A percentile compares a stretch with the other conserved stretches of the same genome.
Conservation (phyloP, 2,888 invertebrate genomes). For the Pherbina coryleti region DNA sequence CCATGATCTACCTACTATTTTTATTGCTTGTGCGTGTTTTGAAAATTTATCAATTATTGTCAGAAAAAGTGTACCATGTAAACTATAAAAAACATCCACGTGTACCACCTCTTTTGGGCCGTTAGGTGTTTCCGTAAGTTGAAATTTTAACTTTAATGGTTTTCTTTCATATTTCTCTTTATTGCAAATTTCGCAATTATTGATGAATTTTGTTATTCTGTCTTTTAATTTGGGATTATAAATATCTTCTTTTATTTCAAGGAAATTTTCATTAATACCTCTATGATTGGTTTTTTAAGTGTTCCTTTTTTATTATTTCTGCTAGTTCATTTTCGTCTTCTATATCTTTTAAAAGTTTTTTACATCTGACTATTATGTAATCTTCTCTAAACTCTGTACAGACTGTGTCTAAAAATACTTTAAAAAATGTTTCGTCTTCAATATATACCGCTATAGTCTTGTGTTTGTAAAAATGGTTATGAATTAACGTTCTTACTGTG, state of each 20-base stretch:
- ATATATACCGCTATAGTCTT: too few relatives aligned
- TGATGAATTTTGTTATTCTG: constrained; percentile 47
- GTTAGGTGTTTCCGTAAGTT: neutral
- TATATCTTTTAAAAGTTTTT: neutral
- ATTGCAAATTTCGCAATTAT: constrained; percentile 46
- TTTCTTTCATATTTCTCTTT: constrained; percentile 43
- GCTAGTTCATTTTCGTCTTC: constrained; percentile 40
- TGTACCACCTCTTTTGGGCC: constrained; percentile 19
- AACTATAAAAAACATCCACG: constrained; percentile 27
- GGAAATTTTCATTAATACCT: constrained; percentile 38
- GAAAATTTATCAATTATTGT: constrained; percentile 31
- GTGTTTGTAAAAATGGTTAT: constrained; percentile 28
- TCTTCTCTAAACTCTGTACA: neutral
- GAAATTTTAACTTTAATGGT: constrained; percentile 29
- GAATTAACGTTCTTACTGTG: constrained; percentile 8
- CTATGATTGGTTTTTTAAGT: neutral
- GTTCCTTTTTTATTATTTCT: constrained; percentile 8
- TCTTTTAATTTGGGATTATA: constrained; percentile 41
- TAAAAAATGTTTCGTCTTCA: neutral
- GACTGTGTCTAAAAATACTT: neutral
- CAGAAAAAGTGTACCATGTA: constrained; percentile 9
- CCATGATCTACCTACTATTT: constrained; percentile 23
- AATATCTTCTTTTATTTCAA: neutral
- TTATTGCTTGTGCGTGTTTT: constrained; percentile 17
- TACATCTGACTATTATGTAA: too few relatives aligned